A percentile compares a stretch with the other conserved stretches of the same genome.
Conservation (phyloP, 2,888 invertebrate genomes). For the Brachylomia viminalis region DNA sequence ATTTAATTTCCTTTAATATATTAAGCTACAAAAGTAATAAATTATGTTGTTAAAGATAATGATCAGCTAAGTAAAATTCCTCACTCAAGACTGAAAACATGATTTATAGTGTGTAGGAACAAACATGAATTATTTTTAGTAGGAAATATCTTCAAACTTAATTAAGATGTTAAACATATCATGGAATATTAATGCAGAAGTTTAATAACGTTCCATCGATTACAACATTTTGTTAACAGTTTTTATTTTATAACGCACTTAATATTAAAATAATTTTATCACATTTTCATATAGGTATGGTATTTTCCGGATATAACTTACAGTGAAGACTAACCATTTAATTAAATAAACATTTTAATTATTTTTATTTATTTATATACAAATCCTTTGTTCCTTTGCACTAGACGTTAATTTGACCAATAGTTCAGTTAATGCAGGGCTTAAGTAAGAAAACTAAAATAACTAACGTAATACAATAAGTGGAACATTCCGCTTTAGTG, state of each 20-base stretch:
- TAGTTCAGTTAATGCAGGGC: background rate
- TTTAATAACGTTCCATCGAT: constrained; percentile 17
- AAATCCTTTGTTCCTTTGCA: background rate
- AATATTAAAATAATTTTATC: background rate
- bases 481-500: constrained; percentile 40
- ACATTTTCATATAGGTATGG: background rate
- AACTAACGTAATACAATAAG: constrained; percentile 30
- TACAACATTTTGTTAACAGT: too few species aligned
- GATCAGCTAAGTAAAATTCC: constrained; percentile 31
- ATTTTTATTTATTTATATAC: too few species aligned
- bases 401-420: background rate
- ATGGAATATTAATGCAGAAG: constrained; percentile 10
- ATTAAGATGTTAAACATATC: constrained; percentile 49
- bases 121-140: constrained; percentile 29
- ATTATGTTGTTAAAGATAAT: constrained; percentile 19
- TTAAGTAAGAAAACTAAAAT: background rate
- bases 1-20: background rate
- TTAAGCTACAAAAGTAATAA: constrained; percentile 25
- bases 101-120: constrained; percentile 23
- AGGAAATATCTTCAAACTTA: constrained; percentile 50
- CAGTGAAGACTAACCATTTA: background rate
- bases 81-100: constrained; percentile 10
- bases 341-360: background rate
- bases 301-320: background rate
- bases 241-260: background rate